Conservation (phyloP, 2,888 invertebrate species). For the Catonia carolina region DNA sequence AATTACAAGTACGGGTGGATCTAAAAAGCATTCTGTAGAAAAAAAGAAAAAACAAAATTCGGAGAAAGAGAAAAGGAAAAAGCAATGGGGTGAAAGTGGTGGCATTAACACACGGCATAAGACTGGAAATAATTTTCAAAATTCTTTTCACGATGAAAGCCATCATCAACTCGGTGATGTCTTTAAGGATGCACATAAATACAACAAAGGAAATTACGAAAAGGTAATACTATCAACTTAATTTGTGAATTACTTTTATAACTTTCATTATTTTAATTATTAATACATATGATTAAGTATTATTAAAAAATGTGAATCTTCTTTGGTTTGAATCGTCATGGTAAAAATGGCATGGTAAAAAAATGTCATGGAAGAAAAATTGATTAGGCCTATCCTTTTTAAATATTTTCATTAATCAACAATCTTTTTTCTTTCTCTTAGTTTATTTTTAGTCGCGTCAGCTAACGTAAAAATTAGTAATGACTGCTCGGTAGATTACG, state of each 20-base stretch:
- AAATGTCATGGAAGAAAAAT: no score
- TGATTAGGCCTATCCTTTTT: no score
- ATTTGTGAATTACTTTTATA: background rate
- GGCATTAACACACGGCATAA: background rate
- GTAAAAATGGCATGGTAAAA: no score
- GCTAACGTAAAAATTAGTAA: no score
- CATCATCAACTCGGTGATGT: slow-evolving; percentile 2
- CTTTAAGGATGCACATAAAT: slow-evolving; percentile 15
- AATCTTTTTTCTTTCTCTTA: no score
- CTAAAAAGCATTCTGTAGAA: slow-evolving; percentile 4
- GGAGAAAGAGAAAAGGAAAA: slow-evolving; percentile 2
- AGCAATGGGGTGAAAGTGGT: background rate
- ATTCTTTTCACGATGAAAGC: background rate
- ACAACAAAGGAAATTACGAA: slow-evolving; percentile 20
- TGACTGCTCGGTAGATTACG: no score
- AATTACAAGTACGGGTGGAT: background rate
- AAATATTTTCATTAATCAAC: no score
- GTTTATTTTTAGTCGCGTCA: no score
- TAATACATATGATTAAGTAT: no score
- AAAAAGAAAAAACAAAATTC: background rate
- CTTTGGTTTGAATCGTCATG: no score
- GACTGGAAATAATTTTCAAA: background rate
- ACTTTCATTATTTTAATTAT: no score
- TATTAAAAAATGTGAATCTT: no score
- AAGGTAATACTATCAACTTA: background rate